Percentiles rank a stretch among this genome's conserved stretches.
phyloP scores from a whole-genome alignment of 2,797 vertebrate species.

The Hyperoplus lanceolatus region DNA sequence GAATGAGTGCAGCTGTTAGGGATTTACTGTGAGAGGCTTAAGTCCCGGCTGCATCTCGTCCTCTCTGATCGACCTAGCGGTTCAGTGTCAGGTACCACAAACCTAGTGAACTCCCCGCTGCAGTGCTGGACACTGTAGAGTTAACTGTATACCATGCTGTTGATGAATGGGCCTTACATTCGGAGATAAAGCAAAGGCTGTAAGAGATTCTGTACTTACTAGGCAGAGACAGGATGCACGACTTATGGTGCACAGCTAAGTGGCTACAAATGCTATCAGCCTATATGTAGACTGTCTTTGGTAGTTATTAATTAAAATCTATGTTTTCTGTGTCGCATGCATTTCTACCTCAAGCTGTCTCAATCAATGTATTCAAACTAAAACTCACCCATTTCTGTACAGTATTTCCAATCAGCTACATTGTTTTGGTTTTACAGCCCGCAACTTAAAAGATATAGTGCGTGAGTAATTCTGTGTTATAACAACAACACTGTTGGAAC shows the following conservation, averaged over 20 bases:
- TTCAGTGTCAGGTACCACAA: constrained; percentile 84
- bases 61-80: constrained; percentile 82
- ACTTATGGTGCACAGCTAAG: constrained; percentile 5
- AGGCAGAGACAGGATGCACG: background rate
- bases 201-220: constrained; percentile 41
- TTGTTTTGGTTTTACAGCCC: background rate
- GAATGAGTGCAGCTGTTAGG: constrained; percentile 85
- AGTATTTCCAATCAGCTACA: background rate
- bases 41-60: constrained; percentile 79
- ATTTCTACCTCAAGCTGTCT: background rate
- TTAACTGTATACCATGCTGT: constrained; percentile 49
- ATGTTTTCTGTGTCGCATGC: background rate
- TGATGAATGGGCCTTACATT: constrained; percentile 52
- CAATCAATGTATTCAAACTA: background rate
- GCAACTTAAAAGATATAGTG: background rate
- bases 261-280: constrained; percentile 3
- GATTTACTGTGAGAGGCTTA: constrained; percentile 84
- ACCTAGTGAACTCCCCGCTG: constrained; percentile 77
- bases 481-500: too few relatives aligned
- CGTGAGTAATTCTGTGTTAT: too few relatives aligned
- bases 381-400: background rate
- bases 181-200: constrained; percentile 64
- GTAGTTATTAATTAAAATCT: background rate
- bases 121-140: constrained; percentile 52
- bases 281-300: constrained; percentile 1